Evolutionary conservation across 37 sponge, comb jelly and placozoan genomes (phyloP).

Genomic region (Cliona cf. orientalis): DNA sequence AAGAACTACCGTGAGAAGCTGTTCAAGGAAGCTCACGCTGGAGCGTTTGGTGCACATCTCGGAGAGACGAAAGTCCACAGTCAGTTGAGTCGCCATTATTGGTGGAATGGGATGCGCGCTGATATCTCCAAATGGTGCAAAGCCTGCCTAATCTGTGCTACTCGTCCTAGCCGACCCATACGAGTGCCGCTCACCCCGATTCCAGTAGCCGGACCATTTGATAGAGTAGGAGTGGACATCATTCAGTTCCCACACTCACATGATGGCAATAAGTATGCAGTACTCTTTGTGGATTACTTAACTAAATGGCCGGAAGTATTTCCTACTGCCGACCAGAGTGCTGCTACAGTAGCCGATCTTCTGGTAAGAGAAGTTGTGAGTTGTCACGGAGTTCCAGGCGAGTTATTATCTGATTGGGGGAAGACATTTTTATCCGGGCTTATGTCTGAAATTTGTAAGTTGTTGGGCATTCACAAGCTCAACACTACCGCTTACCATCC

Average conservation of each 20-base stretch:
- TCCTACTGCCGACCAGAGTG: slow-evolving; percentile 48
- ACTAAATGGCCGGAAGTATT: slow-evolving; percentile 81
- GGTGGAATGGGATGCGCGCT: slow-evolving; percentile 60
- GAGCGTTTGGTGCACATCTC: slow-evolving; percentile 49
- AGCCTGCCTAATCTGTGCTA: slow-evolving; percentile 48
- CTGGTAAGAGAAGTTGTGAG: slow-evolving; percentile 61
- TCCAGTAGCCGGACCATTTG: slow-evolving; percentile 59
- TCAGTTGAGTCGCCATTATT: slow-evolving; percentile 46
- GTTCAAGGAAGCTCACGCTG: slow-evolving; percentile 54
- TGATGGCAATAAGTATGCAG: slow-evolving; percentile 53
- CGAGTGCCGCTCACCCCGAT: slow-evolving; percentile 56
- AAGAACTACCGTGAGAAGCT: slow-evolving; percentile 13
- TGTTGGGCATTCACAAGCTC: slow-evolving; percentile 53
- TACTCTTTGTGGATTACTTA: slow-evolving; percentile 70
- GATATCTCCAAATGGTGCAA: slow-evolving; percentile 38
- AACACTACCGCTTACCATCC: slow-evolving; percentile 71
- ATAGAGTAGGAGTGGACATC: slow-evolving; percentile 56
- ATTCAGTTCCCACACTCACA: slow-evolving; percentile 33
- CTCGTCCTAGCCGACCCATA: slow-evolving; percentile 22
- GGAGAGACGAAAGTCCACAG: slow-evolving; percentile 46
- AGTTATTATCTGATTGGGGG: slow-evolving; percentile 59
- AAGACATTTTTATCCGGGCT: slow-evolving; percentile 33
- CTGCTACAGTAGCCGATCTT: slow-evolving; percentile 58
- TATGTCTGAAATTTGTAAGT: slow-evolving; percentile 22
- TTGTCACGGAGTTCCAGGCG: slow-evolving; percentile 65